Conservation (phyloP, 2,113 vertebrate genomes). For the Ictalurus punctatus region DNA sequence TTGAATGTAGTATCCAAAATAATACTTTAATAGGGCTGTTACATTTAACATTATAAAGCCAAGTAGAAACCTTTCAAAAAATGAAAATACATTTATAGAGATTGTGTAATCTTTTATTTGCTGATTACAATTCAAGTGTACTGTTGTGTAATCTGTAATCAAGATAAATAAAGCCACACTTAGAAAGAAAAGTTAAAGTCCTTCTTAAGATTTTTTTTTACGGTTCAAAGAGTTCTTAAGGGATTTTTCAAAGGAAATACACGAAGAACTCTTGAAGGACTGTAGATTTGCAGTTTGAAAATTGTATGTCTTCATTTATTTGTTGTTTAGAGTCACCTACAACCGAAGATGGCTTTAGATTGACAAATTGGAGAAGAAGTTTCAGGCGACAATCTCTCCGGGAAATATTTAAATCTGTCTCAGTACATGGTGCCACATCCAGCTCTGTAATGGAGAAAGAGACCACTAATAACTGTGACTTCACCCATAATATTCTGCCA, state of each 20-base stretch:
- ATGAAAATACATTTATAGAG: neutral
- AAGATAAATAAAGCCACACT: neutral
- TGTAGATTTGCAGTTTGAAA: neutral
- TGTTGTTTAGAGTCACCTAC: neutral
- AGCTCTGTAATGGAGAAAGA: neutral
- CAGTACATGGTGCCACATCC: too few relatives aligned
- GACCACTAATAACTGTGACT: conserved; percentile 44
- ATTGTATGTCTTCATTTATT: neutral
- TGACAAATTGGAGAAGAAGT: neutral
- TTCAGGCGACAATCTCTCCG: neutral
- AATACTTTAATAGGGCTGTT: neutral
- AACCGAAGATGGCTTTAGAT: neutral
- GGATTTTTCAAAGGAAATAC: neutral
- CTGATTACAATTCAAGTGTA: neutral
- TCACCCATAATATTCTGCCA: conserved; percentile 58
- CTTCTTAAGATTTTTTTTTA: neutral
- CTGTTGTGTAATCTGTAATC: neutral
- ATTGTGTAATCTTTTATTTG: neutral
- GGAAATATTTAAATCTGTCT: neutral
- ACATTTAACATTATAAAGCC: neutral
- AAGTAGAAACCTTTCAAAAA: neutral
- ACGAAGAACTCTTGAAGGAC: neutral
- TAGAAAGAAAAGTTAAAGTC: neutral
- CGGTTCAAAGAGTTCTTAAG: neutral
- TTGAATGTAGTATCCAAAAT: neutral